Evolutionary conservation across 2,888 invertebrate genomes (phyloP).

Genomic region (Dicycla oo): DNA sequence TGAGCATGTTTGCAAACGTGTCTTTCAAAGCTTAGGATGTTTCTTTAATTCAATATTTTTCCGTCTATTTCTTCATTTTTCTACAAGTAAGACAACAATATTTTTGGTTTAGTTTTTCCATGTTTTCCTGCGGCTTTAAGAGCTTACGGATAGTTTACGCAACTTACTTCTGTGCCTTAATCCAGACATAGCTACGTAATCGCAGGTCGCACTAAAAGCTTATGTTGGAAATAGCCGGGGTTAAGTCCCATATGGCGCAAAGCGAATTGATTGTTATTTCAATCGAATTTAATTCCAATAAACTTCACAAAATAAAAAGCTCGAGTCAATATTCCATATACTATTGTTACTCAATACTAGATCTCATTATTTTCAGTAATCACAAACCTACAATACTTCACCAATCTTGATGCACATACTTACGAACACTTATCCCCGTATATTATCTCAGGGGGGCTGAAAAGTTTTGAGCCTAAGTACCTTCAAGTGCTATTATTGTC

Average conservation of each 20-base stretch:
- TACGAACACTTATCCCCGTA: background rate
- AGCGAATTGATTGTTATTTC: background rate
- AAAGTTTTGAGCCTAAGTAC: too few species aligned
- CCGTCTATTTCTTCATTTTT: background rate
- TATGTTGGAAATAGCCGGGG: background rate
- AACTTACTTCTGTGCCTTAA: background rate
- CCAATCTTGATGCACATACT: background rate
- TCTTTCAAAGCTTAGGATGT: background rate
- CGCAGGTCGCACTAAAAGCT: background rate
- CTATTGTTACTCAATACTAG: background rate
- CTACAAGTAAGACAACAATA: background rate
- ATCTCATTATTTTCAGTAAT: background rate
- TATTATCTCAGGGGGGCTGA: too few species aligned
- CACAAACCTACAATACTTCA: background rate
- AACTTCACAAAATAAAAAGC: background rate
- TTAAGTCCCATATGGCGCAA: background rate
- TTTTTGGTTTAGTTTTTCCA: background rate
- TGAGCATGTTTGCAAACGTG: background rate
- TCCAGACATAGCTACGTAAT: background rate
- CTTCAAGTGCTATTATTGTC: too few species aligned
- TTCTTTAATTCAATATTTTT: background rate
- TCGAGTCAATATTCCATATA: background rate
- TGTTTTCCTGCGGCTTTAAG: background rate
- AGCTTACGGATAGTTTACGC: background rate
- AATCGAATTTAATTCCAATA: background rate